Evolutionary conservation across 2,797 vertebrate species (phyloP), one percentile per base, ranked within the genome.

Genomic region (Peromyscus attwateri): DNA sequence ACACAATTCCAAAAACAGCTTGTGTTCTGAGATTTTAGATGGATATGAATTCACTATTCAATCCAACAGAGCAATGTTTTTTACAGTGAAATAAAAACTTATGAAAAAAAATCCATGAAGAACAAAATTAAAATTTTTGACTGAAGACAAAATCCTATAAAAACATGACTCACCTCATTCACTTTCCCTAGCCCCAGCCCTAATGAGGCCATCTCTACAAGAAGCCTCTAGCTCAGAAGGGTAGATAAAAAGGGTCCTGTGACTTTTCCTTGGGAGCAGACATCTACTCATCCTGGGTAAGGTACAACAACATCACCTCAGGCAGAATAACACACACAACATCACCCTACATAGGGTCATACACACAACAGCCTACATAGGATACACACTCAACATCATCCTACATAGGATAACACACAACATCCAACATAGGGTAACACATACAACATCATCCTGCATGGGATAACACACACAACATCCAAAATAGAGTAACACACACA

Each of bases 91-190:
- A n/a, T 84, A 37, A 88, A 92, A 91, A 81, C 87, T 21, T 23
- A 90, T 49, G n/a, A 25, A 31, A 96, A 96, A 90, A 89, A 95
- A 43, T 37, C 3, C 27, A 89, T 79, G 3, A 84, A 88, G 49
- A 89, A 64, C 49, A 92, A 83, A 94, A 83, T 68, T 87, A 46
- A 57, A 62, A 94, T 66, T 83, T 94, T 71, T 95, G 79, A 66
- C 23, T 80, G 83, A 92, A 62, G 57, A 91, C 13, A 82, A 77
- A 37, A 49, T 23, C 23, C 71, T 87, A 52, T 37, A 57, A 25
- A 6, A 77, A 2, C 2, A 55, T 79, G 60, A 34, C 0, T 17
- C 21, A 43, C 40, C 23, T 88, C 40, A 12, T 31, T 87, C 6
- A 21, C 64, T 37, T 55, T 75, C 46, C 9, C 37, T 37, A 62